Evolutionary conservation across 2,888 invertebrate genomes (phyloP), one percentile per base, ranked within the genome.

Genomic region (Scaptomyza flava): DNA sequence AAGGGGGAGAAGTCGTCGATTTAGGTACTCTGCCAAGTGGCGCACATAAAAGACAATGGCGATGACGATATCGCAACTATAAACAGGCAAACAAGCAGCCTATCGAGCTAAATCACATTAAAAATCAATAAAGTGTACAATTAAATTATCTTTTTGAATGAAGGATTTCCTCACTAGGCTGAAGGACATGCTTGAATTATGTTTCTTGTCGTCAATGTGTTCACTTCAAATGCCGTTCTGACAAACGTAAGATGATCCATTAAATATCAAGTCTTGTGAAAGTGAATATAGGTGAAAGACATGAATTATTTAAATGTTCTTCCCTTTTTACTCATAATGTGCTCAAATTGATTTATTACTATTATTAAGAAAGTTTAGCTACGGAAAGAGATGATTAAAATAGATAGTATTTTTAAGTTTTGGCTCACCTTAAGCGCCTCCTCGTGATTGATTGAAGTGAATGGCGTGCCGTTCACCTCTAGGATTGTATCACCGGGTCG

Each of bases 401-500:
- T 3, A 43, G 14, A 54, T 51, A 42, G 43, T 45, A 57, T 56
- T 54, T 17, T 17, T 14, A 41, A 17, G 41, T 41, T 50, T 62
- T 61, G 87, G 87, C 91, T 89, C 93, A 97, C 96, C 95, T 96
- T 97, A 79, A 98, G 95, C 70, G 98, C 98, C 92, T 98, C 98
- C 91, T 97, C 96, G 92, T 98, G 98, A 77, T 96, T 96, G 91
- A 98, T 97, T 89, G 96, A 97, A 61, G 96, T 96, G 93, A 98
- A 98, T 75, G 97, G 98, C 69, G 96, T 96, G 71, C 98, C 98
- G 93, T 98, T 98, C 79, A 98, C 98, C 93, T 98, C 97, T 89
- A 98, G 94, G 91, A 98, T 98, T 91, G 98, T 97, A 93, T 98
- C 98, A 75, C 98, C 98, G 75, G 97, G 96, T 89, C 96, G 94